phyloP scores from a whole-genome alignment of 1,140 invertebrate species.

The Tetragnatha versicolor region DNA sequence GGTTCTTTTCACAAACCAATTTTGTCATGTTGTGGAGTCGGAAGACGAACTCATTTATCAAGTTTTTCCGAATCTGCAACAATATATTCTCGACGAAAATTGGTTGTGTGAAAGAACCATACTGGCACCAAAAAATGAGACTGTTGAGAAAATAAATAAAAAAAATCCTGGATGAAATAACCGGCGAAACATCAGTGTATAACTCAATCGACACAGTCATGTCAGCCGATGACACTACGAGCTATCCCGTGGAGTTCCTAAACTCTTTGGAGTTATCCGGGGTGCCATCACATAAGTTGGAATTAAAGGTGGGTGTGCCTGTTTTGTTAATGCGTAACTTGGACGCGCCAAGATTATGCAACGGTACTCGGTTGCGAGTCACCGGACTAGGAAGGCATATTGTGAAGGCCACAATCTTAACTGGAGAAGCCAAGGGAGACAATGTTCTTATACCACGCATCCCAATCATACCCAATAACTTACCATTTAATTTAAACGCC shows the following conservation, averaged over 20 bases:
- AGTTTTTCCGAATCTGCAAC: slow-evolving; percentile 23
- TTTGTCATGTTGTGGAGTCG: slow-evolving; percentile 52
- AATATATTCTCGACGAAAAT: background rate
- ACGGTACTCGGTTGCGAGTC: background rate
- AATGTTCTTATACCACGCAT: slow-evolving; percentile 49
- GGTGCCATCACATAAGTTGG: background rate
- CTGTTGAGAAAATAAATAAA: background rate
- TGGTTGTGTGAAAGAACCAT: background rate
- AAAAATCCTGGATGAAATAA: background rate
- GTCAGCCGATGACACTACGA: background rate
- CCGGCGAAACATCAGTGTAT: background rate
- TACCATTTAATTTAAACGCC: slow-evolving; percentile 15
- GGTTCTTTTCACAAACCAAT: background rate
- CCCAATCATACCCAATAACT: background rate
- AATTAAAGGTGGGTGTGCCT: background rate
- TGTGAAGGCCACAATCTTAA: slow-evolving; percentile 57
- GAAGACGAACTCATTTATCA: slow-evolving; percentile 59
- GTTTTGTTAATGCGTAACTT: background rate
- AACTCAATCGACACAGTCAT: background rate
- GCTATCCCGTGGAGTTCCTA: background rate
- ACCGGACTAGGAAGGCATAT: background rate
- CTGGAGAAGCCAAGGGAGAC: slow-evolving; percentile 48
- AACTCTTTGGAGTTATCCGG: slow-evolving; percentile 1
- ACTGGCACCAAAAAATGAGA: background rate
- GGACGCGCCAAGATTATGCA: slow-evolving; percentile 1